Evolutionary conservation across 2,888 invertebrate species (phyloP), one percentile per base, ranked within the genome.

Genomic region (Celastrina argiolus): DNA sequence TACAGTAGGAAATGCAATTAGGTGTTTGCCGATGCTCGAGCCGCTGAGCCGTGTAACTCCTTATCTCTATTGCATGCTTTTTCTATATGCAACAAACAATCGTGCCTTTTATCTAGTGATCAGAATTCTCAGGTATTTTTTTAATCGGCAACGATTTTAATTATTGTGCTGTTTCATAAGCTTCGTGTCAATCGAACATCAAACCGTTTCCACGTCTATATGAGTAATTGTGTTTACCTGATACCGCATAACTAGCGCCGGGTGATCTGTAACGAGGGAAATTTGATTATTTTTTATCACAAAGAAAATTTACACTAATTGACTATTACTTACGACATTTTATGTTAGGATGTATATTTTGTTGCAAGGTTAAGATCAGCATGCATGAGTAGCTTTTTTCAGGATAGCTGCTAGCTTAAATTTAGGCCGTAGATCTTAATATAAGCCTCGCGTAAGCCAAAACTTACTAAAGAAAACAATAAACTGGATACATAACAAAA

Each of bases 31-130:
- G 78, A 79, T 82, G 83, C 84, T 85, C 75, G 74, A 85, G 74
- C 85, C 87, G 84, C 85, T 89, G 85, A 84, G 75, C 77, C 91
- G 77, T 88, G 84, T 88, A 90, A 88, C 85, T 77, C 80, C 89
- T 90, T 90, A 91, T 91, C 90, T 89, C 82, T 81, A 79, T 90
- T 90, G 90, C 90, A 89, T 90, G 91, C 84, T 89, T 91, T 91
- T 90, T 91, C 88, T 87, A 88, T 90, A 90, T 88, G 88, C 87
- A 88, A 88, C 85, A 87, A 83, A 88, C 90, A 89, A 90, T 89
- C 88, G 84, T 78, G 83, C 79, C 70, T 75, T 80, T 84, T 89
- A 88, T 90, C 89, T 83, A 79, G 73, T 81, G 83, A 90, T 90
- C 90, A 77, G 84, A 82, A 88, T 90, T 90, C 90, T 87, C 90